These are phyloP conservation scores for Lucinisca nassula DNA, from an alignment of 2,888 invertebrate genomes.

Conservation along the genomic window DNA sequence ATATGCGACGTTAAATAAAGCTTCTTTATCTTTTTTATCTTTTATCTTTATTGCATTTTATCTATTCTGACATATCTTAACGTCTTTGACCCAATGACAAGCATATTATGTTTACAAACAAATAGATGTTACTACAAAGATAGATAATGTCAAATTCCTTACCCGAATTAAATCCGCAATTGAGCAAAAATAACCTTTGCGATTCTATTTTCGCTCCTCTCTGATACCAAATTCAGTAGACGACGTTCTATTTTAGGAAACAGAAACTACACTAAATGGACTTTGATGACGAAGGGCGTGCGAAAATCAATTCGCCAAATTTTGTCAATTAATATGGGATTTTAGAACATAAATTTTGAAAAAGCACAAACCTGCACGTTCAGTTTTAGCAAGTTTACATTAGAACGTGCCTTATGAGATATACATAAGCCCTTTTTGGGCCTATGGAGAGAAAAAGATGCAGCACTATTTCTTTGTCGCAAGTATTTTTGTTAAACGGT, in stretches of 20 bases:
- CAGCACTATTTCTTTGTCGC: neutral
- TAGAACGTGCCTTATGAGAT: no score
- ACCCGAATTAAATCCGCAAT: slow-evolving; percentile 72
- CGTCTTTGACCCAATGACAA: neutral
- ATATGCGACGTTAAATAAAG: no score
- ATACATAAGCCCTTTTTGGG: no score
- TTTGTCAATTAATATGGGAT: neutral
- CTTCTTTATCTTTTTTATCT: no score
- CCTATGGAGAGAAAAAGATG: no score
- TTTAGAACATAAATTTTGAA: neutral
- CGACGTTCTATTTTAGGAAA: slow-evolving; percentile 71
- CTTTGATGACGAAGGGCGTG: slow-evolving; percentile 43
- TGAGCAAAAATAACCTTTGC: slow-evolving; percentile 69
- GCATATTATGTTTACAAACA: neutral
- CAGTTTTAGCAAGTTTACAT: no score
- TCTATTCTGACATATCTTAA: neutral
- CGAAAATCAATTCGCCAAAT: slow-evolving; percentile 43
- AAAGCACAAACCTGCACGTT: no score
- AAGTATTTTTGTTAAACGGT: slow-evolving; percentile 28
- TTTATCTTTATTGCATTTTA: no score
- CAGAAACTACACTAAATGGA: slow-evolving; percentile 41
- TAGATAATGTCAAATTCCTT: slow-evolving; percentile 71
- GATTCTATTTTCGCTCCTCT: slow-evolving; percentile 71
- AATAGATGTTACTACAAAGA: slow-evolving; percentile 35
- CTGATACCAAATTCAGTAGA: slow-evolving; percentile 65